Conservation (phyloP, 2,888 invertebrate species). For the Lissocephala sabroskyi region DNA sequence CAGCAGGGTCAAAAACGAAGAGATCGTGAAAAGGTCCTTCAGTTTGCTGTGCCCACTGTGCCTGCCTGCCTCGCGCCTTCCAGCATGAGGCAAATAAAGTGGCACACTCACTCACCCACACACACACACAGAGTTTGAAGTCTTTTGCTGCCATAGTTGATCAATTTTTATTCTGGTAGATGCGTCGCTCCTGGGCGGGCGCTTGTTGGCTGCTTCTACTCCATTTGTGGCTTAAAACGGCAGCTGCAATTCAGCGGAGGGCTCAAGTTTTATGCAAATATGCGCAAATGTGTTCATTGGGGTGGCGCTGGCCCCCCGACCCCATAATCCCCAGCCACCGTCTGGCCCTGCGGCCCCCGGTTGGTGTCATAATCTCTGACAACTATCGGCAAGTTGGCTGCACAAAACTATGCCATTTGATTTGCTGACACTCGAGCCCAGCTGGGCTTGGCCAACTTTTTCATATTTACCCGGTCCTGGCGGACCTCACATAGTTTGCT, state of each 20-base stretch:
- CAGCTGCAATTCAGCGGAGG: constrained; percentile 12
- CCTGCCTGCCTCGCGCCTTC: too few species aligned
- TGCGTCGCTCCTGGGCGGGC: constrained; percentile 8
- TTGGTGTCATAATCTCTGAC: constrained; percentile 61
- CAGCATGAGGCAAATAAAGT: too few species aligned
- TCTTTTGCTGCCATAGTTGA: constrained; percentile 9
- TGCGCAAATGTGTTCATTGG: constrained; percentile 15
- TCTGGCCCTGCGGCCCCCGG: neutral
- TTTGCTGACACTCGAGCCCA: neutral
- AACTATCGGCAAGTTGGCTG: constrained; percentile 44
- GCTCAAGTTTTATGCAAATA: constrained; percentile 55
- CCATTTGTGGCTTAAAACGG: neutral
- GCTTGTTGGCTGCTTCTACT: constrained; percentile 14
- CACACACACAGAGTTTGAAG: constrained; percentile 10
- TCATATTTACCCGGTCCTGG: neutral
- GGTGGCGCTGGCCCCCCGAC: too few species aligned
- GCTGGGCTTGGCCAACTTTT: neutral
- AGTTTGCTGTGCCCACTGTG: too few species aligned
- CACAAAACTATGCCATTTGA: neutral
- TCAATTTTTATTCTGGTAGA: constrained; percentile 19
- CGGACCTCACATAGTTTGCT: neutral
- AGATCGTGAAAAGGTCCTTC: too few species aligned
- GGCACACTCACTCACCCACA: too few species aligned
- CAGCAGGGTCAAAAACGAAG: too few species aligned
- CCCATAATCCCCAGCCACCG: too few species aligned